Percentiles rank a stretch among this genome's conserved stretches.
Evolutionary conservation across 2,888 invertebrate genomes (phyloP).

Genomic region (Chironomus riparius): DNA sequence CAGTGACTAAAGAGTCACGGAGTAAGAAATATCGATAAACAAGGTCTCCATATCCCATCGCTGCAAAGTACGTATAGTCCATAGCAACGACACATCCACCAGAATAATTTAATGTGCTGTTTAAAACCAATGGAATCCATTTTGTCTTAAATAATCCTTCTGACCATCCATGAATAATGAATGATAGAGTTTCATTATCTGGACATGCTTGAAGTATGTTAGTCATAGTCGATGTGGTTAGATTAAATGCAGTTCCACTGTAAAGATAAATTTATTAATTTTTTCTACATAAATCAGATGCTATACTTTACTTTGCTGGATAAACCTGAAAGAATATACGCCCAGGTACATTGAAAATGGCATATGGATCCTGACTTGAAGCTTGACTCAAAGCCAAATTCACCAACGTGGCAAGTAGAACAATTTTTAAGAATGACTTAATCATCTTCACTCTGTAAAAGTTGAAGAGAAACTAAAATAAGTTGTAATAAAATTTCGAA

Average conservation of each 20-base stretch:
- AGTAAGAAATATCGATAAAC: conserved; percentile 29
- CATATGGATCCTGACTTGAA: too few species aligned
- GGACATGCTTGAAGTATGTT: neutral
- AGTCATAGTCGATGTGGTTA: too few species aligned
- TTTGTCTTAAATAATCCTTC: neutral
- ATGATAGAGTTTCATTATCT: neutral
- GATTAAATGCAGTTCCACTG: too few species aligned
- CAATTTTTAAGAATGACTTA: too few species aligned
- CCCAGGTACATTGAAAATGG: too few species aligned
- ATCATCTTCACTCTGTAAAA: neutral
- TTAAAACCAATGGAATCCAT: neutral
- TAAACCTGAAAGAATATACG: too few species aligned
- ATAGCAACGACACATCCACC: conserved; percentile 14
- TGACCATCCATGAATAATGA: conserved; percentile 18
- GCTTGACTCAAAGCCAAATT: too few species aligned
- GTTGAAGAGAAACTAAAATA: neutral
- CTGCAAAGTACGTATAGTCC: neutral
- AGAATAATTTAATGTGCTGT: neutral
- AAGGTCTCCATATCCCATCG: conserved; percentile 31
- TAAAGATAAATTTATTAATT: too few species aligned
- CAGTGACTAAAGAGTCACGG: conserved; percentile 29
- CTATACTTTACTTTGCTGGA: too few species aligned
- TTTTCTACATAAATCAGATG: too few species aligned
- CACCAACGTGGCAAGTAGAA: too few species aligned
- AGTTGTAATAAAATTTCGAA: neutral